These are phyloP conservation scores for Bos javanicus DNA, from an alignment of 2,113 vertebrate species.

Conservation along the genomic window DNA sequence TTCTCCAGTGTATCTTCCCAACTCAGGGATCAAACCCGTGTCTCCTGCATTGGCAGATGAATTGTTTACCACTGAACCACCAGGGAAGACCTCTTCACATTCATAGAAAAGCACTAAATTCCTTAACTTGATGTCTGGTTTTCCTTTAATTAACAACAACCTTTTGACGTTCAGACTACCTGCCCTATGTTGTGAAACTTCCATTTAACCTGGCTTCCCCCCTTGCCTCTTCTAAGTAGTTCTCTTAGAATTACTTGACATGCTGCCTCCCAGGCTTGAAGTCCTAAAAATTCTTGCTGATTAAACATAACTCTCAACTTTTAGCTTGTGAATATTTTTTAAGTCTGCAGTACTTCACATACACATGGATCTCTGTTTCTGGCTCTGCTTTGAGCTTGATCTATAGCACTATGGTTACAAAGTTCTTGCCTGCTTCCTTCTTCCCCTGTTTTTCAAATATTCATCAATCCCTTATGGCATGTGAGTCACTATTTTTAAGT, in stretches of 20 bases:
- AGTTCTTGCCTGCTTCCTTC: neutral
- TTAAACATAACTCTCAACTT: neutral
- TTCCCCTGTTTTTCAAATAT: slow-evolving; percentile 1
- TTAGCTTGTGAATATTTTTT: neutral
- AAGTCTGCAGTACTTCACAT: neutral
- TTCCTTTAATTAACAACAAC: neutral
- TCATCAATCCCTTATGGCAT: neutral
- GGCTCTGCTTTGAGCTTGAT: neutral
- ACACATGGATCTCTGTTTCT: neutral
- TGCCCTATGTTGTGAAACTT: neutral
- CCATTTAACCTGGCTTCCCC: neutral
- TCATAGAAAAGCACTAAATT: neutral
- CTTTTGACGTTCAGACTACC: neutral
- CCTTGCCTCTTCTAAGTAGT: neutral
- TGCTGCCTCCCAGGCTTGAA: neutral
- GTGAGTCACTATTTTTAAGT: neutral
- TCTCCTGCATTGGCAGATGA: neutral
- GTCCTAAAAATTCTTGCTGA: neutral
- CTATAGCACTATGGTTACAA: neutral
- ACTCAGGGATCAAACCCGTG: neutral
- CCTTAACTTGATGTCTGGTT: neutral
- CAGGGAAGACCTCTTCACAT: neutral
- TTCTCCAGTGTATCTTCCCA: neutral
- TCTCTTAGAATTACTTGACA: neutral
- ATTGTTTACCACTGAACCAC: neutral